phyloP scores from a whole-genome alignment of 2,113 vertebrate species.

The Aythya baeri region DNA sequence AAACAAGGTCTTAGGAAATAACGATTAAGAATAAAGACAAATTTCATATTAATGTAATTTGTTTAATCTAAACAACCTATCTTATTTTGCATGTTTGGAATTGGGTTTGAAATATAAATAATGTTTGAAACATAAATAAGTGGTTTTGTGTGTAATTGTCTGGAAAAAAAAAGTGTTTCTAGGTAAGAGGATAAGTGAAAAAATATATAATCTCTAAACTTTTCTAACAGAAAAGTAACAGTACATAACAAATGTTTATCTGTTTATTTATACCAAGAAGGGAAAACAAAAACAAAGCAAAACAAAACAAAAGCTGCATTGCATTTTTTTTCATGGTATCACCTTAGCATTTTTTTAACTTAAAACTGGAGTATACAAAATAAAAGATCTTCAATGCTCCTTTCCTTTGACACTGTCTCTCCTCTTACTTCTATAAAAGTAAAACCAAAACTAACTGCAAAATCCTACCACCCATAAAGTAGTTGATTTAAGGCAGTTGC shows the following conservation, averaged over 20 bases:
- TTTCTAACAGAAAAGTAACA: background rate
- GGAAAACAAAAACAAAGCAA: fast-evolving
- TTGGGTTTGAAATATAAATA: background rate
- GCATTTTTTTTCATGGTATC: background rate
- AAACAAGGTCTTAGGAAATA: background rate
- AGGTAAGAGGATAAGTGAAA: background rate
- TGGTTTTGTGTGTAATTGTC: background rate
- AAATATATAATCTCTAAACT: background rate
- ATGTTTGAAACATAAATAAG: background rate
- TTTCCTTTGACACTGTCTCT: slow-evolving; percentile 17
- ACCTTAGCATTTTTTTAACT: background rate
- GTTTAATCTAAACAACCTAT: background rate
- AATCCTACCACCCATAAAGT: background rate
- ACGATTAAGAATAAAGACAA: background rate
- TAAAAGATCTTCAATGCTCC: background rate
- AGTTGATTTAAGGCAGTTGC: slow-evolving; percentile 46
- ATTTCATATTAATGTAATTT: background rate
- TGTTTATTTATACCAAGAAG: background rate
- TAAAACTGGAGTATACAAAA: background rate
- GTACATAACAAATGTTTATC: background rate
- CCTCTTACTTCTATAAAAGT: background rate
- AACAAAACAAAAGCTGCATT: background rate
- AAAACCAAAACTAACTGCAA: slow-evolving; percentile 14
- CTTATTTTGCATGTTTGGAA: background rate
- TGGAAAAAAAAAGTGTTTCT: background rate